Evolutionary conservation across 2,113 vertebrate species (phyloP).

Genomic region (Pao palembangensis): DNA sequence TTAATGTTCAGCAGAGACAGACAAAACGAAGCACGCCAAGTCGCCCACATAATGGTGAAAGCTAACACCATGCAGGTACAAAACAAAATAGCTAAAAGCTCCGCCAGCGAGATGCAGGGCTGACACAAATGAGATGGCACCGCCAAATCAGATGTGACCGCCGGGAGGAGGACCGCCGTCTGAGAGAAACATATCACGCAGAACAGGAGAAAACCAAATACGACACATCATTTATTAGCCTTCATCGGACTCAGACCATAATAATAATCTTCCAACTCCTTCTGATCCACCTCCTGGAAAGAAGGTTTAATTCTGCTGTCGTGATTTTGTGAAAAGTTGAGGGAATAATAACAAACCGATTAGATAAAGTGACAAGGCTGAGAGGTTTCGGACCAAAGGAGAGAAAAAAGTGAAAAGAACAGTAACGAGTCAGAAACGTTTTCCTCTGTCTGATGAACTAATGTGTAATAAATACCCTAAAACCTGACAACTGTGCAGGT

Average conservation of each 20-base stretch:
- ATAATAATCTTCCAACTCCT: slow-evolving; percentile 17
- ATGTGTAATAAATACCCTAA: too few relatives aligned
- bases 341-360: slow-evolving; percentile 11
- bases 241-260: slow-evolving; percentile 15
- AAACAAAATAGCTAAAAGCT: slow-evolving; percentile 19
- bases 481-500: too few relatives aligned
- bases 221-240: slow-evolving; percentile 43
- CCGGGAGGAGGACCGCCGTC: slow-evolving; percentile 13
- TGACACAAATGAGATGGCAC: slow-evolving; percentile 21
- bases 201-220: slow-evolving; percentile 34
- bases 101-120: background rate
- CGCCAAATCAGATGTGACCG: slow-evolving; percentile 46
- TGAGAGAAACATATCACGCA: slow-evolving; percentile 24
- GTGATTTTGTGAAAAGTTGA: background rate
- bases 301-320: slow-evolving; percentile 6
- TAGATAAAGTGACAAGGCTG: too few relatives aligned
- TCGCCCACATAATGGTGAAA: slow-evolving; percentile 26
- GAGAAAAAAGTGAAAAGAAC: too few relatives aligned
- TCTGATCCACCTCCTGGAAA: background rate
- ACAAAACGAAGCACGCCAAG: slow-evolving; percentile 37
- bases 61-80: slow-evolving; percentile 36
- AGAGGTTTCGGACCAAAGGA: too few relatives aligned
- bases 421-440: too few relatives aligned
- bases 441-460: too few relatives aligned
- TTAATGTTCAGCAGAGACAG: slow-evolving; percentile 30